phyloP scores from a whole-genome alignment of 2,888 invertebrate species.

The Artemia sinica region DNA sequence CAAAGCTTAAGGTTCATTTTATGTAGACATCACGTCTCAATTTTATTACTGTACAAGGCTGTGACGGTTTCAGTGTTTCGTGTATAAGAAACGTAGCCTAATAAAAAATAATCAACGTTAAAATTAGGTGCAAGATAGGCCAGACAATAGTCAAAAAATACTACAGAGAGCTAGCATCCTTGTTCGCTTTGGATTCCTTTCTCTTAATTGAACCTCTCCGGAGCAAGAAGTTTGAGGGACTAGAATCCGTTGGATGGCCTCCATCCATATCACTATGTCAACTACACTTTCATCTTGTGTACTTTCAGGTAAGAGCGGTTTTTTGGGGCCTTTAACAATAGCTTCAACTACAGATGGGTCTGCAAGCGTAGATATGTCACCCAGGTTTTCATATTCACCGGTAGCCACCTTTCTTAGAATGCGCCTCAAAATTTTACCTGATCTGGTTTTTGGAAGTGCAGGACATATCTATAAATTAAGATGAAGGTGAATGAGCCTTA shows the following conservation, averaged over 20 bases:
- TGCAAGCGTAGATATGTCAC: slow-evolving; percentile 39
- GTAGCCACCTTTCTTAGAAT: slow-evolving; percentile 35
- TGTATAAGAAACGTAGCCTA: no score
- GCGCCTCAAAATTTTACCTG: slow-evolving; percentile 38
- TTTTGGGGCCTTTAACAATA: slow-evolving; percentile 25
- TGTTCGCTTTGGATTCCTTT: neutral
- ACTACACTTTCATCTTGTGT: neutral
- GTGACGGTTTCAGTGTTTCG: no score
- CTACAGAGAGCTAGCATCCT: neutral
- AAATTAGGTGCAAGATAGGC: no score
- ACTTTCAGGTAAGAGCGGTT: neutral
- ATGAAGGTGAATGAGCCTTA: no score
- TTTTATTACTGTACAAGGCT: no score
- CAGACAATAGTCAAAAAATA: neutral
- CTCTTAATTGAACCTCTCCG: neutral
- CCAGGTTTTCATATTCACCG: slow-evolving; percentile 33
- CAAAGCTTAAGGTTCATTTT: no score
- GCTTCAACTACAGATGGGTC: slow-evolving; percentile 35
- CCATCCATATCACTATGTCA: neutral
- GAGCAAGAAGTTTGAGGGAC: neutral
- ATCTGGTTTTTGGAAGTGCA: slow-evolving; percentile 35
- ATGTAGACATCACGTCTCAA: no score
- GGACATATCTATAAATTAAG: slow-evolving; percentile 17
- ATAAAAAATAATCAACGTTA: no score
- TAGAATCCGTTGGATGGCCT: neutral